Evolutionary conservation across 2,113 vertebrate genomes (phyloP).

Genomic region (Pseudopipra pipra): DNA sequence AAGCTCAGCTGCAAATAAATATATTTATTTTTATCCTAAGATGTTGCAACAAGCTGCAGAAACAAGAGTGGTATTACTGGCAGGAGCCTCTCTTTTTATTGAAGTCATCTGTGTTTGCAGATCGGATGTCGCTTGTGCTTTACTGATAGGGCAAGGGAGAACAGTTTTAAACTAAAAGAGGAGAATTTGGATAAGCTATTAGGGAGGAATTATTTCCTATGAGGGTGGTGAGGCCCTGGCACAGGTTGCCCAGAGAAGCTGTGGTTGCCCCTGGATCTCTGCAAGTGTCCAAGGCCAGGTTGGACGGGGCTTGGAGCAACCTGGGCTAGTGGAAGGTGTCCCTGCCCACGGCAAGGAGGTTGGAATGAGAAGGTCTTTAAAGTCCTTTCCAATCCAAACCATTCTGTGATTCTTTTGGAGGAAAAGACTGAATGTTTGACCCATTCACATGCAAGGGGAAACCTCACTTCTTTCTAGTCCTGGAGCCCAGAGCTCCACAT

Average conservation of each 20-base stretch:
- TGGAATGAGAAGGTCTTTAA: background rate
- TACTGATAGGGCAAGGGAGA: background rate
- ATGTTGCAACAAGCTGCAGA: background rate
- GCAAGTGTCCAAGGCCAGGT: background rate
- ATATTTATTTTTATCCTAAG: background rate
- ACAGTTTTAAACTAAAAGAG: background rate
- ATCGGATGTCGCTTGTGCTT: background rate
- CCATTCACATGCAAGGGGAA: background rate
- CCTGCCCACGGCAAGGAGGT: background rate
- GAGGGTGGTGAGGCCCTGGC: background rate
- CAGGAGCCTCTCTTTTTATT: background rate
- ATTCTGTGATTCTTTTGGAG: background rate
- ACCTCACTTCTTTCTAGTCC: background rate
- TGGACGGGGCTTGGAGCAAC: background rate
- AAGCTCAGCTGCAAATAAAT: background rate
- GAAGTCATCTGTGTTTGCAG: background rate
- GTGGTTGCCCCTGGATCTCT: background rate
- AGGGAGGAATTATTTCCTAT: background rate
- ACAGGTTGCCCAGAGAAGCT: background rate
- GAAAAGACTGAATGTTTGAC: background rate
- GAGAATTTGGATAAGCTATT: background rate
- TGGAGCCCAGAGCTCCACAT: background rate
- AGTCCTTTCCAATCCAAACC: background rate
- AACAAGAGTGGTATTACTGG: background rate
- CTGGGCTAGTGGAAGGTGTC: background rate